These are phyloP conservation scores for Lasioglossum calceatum DNA, from an alignment of 2,888 invertebrate species.

Conservation along the genomic window DNA sequence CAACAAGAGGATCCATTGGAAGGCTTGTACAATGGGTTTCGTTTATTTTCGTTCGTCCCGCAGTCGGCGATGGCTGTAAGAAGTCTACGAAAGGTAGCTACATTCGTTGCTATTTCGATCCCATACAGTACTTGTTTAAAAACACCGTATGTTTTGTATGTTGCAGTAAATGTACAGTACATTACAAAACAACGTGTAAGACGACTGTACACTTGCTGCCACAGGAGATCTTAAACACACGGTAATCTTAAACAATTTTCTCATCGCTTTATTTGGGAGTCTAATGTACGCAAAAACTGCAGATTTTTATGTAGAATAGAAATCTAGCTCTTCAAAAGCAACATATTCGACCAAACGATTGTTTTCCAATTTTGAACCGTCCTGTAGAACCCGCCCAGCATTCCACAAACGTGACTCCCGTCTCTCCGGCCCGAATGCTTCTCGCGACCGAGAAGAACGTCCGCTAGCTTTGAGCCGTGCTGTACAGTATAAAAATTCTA, in stretches of 20 bases:
- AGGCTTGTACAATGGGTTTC: slow-evolving; percentile 62
- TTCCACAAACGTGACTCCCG: neutral
- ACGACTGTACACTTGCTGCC: too few species aligned
- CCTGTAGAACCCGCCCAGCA: neutral
- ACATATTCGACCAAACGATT: neutral
- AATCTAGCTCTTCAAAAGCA: neutral
- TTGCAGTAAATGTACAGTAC: too few species aligned
- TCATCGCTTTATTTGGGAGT: too few species aligned
- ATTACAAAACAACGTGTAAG: too few species aligned
- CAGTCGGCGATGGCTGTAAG: slow-evolving; percentile 39
- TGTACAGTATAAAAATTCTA: slow-evolving; percentile 15
- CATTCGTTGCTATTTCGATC: neutral
- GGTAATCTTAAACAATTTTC: too few species aligned
- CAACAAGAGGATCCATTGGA: slow-evolving; percentile 8
- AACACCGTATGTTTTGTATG: too few species aligned
- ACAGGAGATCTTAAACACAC: too few species aligned
- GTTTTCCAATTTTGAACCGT: neutral
- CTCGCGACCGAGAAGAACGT: neutral
- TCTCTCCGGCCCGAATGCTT: neutral
- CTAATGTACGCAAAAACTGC: too few species aligned
- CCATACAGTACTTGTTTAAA: too few species aligned
- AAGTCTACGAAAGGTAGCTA: neutral
- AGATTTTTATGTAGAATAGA: too few species aligned
- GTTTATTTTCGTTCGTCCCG: slow-evolving; percentile 66
- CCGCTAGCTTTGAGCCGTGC: neutral